phyloP scores from a whole-genome alignment of 2,113 vertebrate species.

The Phyllopteryx taeniolatus region DNA sequence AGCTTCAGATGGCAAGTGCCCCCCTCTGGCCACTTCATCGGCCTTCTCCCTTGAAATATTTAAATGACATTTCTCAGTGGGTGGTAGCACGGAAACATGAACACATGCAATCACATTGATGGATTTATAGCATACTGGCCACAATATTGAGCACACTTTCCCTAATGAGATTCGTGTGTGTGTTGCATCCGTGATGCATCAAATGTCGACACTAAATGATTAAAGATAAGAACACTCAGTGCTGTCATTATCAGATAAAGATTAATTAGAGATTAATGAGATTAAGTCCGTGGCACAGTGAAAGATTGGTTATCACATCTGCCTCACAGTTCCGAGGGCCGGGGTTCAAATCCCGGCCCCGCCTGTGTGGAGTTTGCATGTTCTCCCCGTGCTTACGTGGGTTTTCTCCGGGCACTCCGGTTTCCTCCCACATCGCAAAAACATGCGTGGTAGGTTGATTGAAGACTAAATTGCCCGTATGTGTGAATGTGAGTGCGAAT shows the following conservation, averaged over 20 bases:
- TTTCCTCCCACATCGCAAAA: too few relatives aligned
- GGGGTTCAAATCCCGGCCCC: too few relatives aligned
- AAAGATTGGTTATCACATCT: too few relatives aligned
- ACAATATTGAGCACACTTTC: background rate
- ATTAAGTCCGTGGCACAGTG: too few relatives aligned
- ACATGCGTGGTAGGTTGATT: too few relatives aligned
- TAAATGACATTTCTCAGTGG: constrained; percentile 74
- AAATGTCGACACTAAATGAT: background rate
- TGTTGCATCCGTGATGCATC: background rate
- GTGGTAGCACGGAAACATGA: constrained; percentile 65
- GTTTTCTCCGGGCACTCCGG: too few relatives aligned
- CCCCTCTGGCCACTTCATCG: constrained; percentile 61
- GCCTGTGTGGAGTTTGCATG: too few relatives aligned
- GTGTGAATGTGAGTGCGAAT: too few relatives aligned
- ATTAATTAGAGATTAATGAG: too few relatives aligned
- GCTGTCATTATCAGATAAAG: background rate
- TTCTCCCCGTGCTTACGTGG: too few relatives aligned
- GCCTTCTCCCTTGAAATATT: constrained; percentile 60
- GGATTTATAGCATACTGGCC: constrained; percentile 35
- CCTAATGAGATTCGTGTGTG: background rate
- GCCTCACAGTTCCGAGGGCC: too few relatives aligned
- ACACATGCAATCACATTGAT: constrained; percentile 59
- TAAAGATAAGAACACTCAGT: background rate
- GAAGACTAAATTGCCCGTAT: too few relatives aligned
- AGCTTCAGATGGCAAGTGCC: constrained; percentile 56